Conservation (phyloP, 2,888 invertebrate genomes). For the Stenoptilia bipunctidactyla region DNA sequence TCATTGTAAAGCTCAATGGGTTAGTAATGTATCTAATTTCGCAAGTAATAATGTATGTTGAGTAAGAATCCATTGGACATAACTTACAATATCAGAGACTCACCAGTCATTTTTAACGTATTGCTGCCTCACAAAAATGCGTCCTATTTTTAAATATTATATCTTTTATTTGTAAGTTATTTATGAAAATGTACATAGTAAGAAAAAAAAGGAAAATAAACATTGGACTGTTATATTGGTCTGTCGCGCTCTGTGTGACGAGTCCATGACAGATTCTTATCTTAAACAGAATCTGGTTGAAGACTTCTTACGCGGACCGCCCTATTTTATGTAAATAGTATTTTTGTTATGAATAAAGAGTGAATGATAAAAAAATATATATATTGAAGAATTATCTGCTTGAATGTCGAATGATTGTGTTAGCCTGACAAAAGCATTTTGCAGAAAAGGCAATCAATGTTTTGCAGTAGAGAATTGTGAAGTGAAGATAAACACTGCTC, state of each 20-base stretch:
- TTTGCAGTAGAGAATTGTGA: neutral
- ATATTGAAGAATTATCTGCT: constrained; percentile 12
- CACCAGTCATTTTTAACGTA: constrained; percentile 13
- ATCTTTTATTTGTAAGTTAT: constrained; percentile 64
- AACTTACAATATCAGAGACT: neutral
- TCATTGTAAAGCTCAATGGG: too few relatives aligned
- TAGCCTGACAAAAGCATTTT: constrained; percentile 20
- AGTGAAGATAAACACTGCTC: too few relatives aligned
- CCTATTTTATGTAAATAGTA: constrained; percentile 52
- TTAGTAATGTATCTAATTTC: too few relatives aligned
- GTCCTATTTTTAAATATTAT: constrained; percentile 56
- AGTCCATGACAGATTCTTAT: constrained; percentile 12
- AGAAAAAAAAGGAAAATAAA: constrained; percentile 45
- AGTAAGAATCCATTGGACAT: too few relatives aligned
- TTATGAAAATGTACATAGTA: constrained; percentile 56
- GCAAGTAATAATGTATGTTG: too few relatives aligned
- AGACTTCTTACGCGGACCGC: neutral
- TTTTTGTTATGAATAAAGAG: constrained; percentile 53
- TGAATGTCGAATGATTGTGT: constrained; percentile 12
- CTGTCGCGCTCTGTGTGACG: constrained; percentile 33
- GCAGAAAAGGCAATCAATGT: constrained; percentile 11
- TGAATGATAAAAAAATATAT: constrained; percentile 56
- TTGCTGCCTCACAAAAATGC: constrained; percentile 27
- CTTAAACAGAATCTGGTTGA: neutral
- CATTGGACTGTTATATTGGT: constrained; percentile 39